Conservation (phyloP, 1,140 invertebrate genomes). For the Oncopeltus fasciatus region DNA sequence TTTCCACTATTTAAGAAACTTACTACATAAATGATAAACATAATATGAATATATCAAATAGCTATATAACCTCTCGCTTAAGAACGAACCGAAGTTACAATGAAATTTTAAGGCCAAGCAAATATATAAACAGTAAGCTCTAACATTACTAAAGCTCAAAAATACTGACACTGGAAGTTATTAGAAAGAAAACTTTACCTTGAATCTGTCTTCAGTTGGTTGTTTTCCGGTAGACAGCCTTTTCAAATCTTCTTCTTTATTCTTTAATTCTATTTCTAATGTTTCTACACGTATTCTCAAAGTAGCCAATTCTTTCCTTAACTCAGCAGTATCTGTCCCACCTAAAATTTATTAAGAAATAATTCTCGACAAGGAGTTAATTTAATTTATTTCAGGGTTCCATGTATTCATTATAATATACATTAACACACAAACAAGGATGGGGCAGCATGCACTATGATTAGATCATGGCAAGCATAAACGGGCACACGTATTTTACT, state of each 20-base stretch:
- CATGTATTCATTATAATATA: background rate
- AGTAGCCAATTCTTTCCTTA: constrained; percentile 44
- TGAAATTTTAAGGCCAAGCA: too few species aligned
- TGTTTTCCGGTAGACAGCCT: constrained; percentile 22
- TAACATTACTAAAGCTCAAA: too few species aligned
- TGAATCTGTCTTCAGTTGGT: constrained; percentile 26
- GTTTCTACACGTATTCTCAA: constrained; percentile 58
- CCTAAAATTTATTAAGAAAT: background rate
- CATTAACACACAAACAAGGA: background rate
- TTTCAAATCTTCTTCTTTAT: constrained; percentile 64
- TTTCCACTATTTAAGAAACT: too few species aligned
- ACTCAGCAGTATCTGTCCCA: constrained; percentile 29
- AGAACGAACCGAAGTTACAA: too few species aligned
- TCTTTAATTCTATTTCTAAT: constrained; percentile 56
- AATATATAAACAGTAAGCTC: too few species aligned
- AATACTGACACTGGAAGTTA: too few species aligned
- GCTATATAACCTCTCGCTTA: too few species aligned
- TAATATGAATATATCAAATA: too few species aligned
- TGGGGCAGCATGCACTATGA: background rate
- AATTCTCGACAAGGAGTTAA: background rate
- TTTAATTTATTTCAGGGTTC: too few species aligned
- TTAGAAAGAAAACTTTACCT: constrained; percentile 21
- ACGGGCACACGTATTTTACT: background rate
- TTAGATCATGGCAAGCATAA: background rate
- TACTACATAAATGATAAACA: too few species aligned